Evolutionary conservation across 2,113 vertebrate genomes (phyloP).

Genomic region (Apeltes quadracus): DNA sequence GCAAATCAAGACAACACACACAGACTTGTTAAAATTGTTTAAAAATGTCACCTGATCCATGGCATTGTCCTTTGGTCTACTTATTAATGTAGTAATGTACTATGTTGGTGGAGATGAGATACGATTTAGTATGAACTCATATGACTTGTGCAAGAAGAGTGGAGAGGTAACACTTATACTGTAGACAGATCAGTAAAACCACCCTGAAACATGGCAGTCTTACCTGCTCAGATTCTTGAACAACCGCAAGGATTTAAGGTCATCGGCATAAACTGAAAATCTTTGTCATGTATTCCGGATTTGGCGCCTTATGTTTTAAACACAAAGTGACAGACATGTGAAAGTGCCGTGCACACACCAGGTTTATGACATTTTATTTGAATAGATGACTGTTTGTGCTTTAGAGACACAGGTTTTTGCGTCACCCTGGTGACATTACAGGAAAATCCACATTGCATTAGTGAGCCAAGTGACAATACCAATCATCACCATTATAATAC

Average conservation of each 20-base stretch:
- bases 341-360: conserved; percentile 21
- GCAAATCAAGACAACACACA: neutral
- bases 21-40: neutral
- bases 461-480: conserved; percentile 73
- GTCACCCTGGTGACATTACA: conserved; percentile 80
- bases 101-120: neutral
- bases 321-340: conserved; percentile 1
- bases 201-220: neutral
- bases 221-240: neutral
- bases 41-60: neutral
- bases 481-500: conserved; percentile 68
- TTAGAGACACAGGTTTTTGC: conserved; percentile 73
- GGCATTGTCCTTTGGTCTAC: neutral
- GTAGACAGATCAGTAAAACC: neutral
- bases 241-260: neutral
- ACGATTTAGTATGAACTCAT: conserved; percentile 18
- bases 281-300: neutral
- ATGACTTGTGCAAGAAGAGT: conserved; percentile 11
- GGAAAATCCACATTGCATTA: conserved; percentile 83
- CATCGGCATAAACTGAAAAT: neutral
- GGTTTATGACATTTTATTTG: conserved; percentile 68
- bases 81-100: neutral
- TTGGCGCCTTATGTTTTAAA: conserved; percentile 11
- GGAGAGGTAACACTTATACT: conserved; percentile 17
- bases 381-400: conserved; percentile 74